These are phyloP conservation scores for Candoia aspera DNA, from an alignment of 2,113 vertebrate species.

Conservation along the genomic window DNA sequence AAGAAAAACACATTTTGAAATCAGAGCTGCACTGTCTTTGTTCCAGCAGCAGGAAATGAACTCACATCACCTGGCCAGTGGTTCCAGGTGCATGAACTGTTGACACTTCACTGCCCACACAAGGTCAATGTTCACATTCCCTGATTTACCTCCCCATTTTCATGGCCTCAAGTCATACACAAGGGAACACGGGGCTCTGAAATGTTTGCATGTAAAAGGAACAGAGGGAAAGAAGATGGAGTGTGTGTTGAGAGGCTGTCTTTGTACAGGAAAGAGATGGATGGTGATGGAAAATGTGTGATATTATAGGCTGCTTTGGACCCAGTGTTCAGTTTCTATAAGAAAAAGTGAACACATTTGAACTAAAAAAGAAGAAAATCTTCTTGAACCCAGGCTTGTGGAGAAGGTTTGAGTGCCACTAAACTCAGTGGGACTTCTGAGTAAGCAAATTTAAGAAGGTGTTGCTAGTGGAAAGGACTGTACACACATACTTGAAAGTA, in stretches of 20 bases:
- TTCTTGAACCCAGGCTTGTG: background rate
- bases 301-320: background rate
- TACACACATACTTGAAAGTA: background rate
- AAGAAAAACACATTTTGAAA: constrained; percentile 15
- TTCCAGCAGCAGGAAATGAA: constrained; percentile 17
- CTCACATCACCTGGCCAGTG: constrained; percentile 3
- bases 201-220: too few relatives aligned
- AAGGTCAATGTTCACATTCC: constrained; percentile 11
- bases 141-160: background rate
- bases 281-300: background rate
- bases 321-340: background rate
- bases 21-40: background rate
- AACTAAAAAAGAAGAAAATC: background rate
- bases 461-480: background rate
- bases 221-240: background rate
- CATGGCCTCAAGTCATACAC: background rate
- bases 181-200: background rate
- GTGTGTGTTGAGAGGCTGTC: background rate
- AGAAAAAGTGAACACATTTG: background rate
- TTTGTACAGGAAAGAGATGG: background rate
- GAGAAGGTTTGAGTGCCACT: background rate
- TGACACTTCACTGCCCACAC: constrained; percentile 13
- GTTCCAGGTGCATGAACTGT: constrained; percentile 15
- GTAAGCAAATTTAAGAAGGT: background rate
- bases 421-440: background rate